Conservation (phyloP, 2,888 invertebrate genomes). For the Conistra vaccinii region DNA sequence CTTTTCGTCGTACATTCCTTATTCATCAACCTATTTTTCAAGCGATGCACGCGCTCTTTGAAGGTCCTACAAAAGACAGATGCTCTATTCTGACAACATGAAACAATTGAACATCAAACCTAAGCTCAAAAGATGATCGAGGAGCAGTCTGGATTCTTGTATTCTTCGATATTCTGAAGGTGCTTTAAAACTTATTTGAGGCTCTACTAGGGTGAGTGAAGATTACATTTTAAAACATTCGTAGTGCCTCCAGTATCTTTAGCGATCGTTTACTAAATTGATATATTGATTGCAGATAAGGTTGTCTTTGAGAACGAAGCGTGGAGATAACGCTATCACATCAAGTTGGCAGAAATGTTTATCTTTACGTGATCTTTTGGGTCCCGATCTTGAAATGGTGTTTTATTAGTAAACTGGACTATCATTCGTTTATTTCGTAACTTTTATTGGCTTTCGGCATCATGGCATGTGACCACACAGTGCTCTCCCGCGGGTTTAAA, state of each 20-base stretch:
- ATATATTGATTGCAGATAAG: slow-evolving; percentile 51
- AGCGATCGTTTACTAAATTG: slow-evolving; percentile 19
- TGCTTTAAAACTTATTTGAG: neutral
- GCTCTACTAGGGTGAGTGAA: slow-evolving; percentile 23
- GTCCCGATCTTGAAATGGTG: slow-evolving; percentile 7
- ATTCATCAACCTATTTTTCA: neutral
- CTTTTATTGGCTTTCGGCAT: neutral
- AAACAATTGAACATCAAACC: neutral
- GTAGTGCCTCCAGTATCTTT: slow-evolving; percentile 12
- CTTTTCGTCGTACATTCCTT: neutral
- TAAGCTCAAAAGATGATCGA: neutral
- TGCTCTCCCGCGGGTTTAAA: too few species aligned
- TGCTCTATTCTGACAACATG: neutral
- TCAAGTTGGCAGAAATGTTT: slow-evolving; percentile 14
- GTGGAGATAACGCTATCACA: slow-evolving; percentile 39
- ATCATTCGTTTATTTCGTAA: neutral
- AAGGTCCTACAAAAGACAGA: neutral
- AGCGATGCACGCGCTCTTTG: neutral
- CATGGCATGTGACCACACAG: neutral
- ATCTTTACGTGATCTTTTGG: slow-evolving; percentile 33
- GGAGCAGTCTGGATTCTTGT: neutral
- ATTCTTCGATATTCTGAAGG: neutral
- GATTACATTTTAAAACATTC: slow-evolving; percentile 4
- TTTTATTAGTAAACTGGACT: neutral
- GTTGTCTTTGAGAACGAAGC: slow-evolving; percentile 34